phyloP scores from a whole-genome alignment of 2,113 vertebrate genomes.

The Urocitellus parryii region DNA sequence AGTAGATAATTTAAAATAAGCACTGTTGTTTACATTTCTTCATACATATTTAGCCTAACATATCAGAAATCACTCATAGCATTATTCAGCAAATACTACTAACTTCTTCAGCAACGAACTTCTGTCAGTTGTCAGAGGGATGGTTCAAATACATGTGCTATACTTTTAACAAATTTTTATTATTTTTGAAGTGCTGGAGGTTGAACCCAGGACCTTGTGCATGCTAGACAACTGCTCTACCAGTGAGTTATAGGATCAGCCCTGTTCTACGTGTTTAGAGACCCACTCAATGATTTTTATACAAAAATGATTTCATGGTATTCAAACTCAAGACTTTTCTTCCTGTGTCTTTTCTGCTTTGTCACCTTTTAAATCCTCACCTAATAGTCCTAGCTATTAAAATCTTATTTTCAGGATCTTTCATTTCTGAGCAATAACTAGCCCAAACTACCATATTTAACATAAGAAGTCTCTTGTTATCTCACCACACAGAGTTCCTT shows the following conservation, averaged over 20 bases:
- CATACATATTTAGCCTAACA: neutral
- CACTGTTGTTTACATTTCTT: neutral
- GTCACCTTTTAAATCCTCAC: slow-evolving; percentile 1
- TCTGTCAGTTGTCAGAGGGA: neutral
- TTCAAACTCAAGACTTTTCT: slow-evolving; percentile 26
- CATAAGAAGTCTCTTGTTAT: neutral
- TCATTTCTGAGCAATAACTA: neutral
- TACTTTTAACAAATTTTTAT: neutral
- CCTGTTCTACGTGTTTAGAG: neutral
- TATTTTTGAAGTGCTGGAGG: neutral
- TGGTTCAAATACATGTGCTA: neutral
- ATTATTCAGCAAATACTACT: slow-evolving; percentile 4
- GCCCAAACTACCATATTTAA: neutral
- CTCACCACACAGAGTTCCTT: neutral
- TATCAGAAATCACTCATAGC: neutral
- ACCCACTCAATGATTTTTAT: neutral
- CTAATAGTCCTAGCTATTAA: neutral
- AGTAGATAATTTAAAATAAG: neutral
- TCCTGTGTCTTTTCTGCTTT: slow-evolving; percentile 5
- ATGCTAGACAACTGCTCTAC: neutral
- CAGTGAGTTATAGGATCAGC: neutral
- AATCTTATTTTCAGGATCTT: neutral
- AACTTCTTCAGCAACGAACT: neutral
- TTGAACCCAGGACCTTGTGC: neutral
- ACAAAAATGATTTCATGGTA: neutral